phyloP scores from a whole-genome alignment of 2,888 invertebrate species.

The Ochropacha duplaris region DNA sequence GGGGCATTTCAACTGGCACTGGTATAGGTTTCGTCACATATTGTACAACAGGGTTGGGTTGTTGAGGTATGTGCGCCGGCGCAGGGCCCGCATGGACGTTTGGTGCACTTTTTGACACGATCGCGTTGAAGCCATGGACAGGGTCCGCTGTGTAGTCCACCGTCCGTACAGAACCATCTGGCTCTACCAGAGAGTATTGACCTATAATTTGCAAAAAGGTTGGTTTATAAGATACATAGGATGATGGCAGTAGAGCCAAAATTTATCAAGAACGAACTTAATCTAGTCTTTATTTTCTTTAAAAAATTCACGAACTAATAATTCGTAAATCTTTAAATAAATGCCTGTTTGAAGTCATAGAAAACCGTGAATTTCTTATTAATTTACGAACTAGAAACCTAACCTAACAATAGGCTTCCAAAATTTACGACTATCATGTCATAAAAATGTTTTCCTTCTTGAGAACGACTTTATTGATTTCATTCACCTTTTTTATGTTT shows the following conservation, averaged over 20 bases:
- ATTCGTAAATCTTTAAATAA: no score
- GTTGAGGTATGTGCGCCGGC: constrained; percentile 22
- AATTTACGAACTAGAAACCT: no score
- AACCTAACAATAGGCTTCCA: no score
- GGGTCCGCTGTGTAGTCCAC: constrained; percentile 84
- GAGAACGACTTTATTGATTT: no score
- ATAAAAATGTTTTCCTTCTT: no score
- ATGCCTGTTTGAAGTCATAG: no score
- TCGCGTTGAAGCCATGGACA: constrained; percentile 82
- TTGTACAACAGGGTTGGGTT: constrained; percentile 38
- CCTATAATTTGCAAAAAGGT: constrained; percentile 49
- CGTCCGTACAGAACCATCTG: constrained; percentile 78
- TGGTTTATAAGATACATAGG: background rate
- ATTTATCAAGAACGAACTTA: no score
- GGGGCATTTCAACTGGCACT: constrained; percentile 65
- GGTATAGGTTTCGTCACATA: constrained; percentile 55
- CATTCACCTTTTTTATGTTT: no score
- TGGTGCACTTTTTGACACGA: constrained; percentile 80
- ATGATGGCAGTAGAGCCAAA: no score
- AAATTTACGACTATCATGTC: background rate
- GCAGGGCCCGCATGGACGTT: constrained; percentile 65
- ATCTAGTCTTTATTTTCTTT: no score
- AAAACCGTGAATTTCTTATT: no score
- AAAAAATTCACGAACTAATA: no score
- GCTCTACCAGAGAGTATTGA: constrained; percentile 79